Evolutionary conservation across 2,113 vertebrate genomes (phyloP).

Genomic region (Candoia aspera): DNA sequence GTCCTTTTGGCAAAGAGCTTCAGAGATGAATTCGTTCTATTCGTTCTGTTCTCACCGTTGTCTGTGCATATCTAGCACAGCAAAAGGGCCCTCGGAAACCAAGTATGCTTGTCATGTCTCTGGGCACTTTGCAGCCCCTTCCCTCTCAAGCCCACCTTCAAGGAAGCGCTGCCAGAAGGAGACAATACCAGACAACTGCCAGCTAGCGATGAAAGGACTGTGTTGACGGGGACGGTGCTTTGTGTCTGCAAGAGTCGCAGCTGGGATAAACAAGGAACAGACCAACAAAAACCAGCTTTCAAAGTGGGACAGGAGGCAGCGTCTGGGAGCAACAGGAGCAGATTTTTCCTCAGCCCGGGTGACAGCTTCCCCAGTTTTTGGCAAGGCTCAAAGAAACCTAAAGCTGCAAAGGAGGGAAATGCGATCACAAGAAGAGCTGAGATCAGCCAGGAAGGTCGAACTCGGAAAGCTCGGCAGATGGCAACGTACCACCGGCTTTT

Average conservation of each 20-base stretch:
- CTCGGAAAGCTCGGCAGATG: neutral
- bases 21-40: neutral
- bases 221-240: neutral
- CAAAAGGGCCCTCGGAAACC: neutral
- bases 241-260: neutral
- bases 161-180: neutral
- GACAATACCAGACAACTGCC: neutral
- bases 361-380: neutral
- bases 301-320: neutral
- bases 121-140: neutral
- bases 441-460: neutral
- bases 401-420: too few species aligned
- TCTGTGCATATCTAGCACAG: constrained; percentile 2
- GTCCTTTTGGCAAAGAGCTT: neutral
- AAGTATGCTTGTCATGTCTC: neutral
- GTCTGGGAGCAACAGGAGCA: neutral
- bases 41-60: neutral
- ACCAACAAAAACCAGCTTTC: neutral
- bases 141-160: fast-evolving
- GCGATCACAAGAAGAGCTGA: neutral
- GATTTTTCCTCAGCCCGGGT: neutral
- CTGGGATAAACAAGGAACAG: neutral
- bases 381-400: neutral
- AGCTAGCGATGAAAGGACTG: neutral
- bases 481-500: neutral